Evolutionary conservation across 2,113 vertebrate genomes (phyloP), one percentile per base, ranked within the genome.

Genomic region (Mixornis gularis): DNA sequence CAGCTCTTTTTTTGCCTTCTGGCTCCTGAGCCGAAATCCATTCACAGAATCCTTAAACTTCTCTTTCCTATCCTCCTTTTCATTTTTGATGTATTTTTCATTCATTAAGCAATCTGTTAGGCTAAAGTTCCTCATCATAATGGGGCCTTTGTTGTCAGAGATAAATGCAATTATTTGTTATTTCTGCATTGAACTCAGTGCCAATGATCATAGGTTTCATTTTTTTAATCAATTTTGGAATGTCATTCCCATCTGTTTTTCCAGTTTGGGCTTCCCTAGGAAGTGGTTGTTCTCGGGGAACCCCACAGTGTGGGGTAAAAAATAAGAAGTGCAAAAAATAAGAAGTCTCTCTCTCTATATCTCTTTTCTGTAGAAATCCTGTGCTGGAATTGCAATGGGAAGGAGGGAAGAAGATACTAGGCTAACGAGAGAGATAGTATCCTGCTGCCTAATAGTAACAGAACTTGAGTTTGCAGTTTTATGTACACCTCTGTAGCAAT

Each of bases 101-200:
- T 64, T 34, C 25, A 64, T 80, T 40, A 66, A 89, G 44, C 49
- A 89, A n/a, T 53, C 62, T 74, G 40, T 65, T 78, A 66, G 26
- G 30, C 40, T 87, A 13, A 17, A 56, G 53, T 32, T 93, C 58
- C 25, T 87, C 44, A 84, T 84, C 29, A 22, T 66, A 84, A 66
- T 1, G 26, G 36, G 52, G 21, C 27, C 60, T 84, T 1, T 1
- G 18, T 48, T 92, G 34, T 82, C 65, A 86, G 80, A 80, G 56
- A 92, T 32, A 81, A 92, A 74, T 66, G 41, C 65, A 93, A 91
- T 71, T 91, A 81, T 81, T 91, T 91, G 29, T 79, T 30, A 85
- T 65, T 89, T 78, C 62, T 81, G 53, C 30, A 51, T 13, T 76
- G 71, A 87, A 87, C 11, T 87, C 20, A 9, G 32, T 6, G 15